Base-by-base conservation (phyloP, 53 echinoderm and acorn worm species). In the Echinarachnius parma region DNA sequence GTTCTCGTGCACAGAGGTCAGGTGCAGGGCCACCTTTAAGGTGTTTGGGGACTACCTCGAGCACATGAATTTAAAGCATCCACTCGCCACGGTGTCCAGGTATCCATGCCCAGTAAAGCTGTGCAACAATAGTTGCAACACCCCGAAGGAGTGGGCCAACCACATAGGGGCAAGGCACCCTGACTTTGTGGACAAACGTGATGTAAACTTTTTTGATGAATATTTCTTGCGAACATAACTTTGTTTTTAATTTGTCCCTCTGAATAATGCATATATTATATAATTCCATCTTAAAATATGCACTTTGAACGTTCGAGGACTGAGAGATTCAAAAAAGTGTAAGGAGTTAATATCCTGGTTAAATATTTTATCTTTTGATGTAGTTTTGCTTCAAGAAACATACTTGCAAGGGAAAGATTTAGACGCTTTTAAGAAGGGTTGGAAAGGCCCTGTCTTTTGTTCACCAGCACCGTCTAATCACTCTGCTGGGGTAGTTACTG, bases 361-460 rank as follows among this genome's bases (percentile, higher is more conserved):
- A 4, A 9, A 3, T 11, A 8, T 69, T 22, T 34, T 71, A 35
- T 3, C 55, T n/a, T 66, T 66, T 66, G 66, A 66, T 48, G 5
- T 66, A n/a, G 16, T 66, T 15, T 48, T 66, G n/a, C 20, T 48
- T 8, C 48, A 66, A 31, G 64, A 64, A 64, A 64, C 64, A 2
- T 64, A 64, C 16, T 45, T 64, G 20, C 4, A 20, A 1, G 28
- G 31, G 2, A 28, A 5, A 18, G 66, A 68, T 49, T 31, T 68
- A 1, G 3, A 50, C 2, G 21, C 21, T 21, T 50, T 68, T 19
- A 68, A 68, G 18, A 29, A 29, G 5, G n/a, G 47, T 66, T 48
- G 66, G 66, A 66, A 66, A 8, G 66, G 66, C 4, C 36, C 70
- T n/a, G 53, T 69, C 2, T 69, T 69, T 21, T 24, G 11, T 53